Conservation (phyloP, 2,888 invertebrate genomes). For the Girardia tigrina region DNA sequence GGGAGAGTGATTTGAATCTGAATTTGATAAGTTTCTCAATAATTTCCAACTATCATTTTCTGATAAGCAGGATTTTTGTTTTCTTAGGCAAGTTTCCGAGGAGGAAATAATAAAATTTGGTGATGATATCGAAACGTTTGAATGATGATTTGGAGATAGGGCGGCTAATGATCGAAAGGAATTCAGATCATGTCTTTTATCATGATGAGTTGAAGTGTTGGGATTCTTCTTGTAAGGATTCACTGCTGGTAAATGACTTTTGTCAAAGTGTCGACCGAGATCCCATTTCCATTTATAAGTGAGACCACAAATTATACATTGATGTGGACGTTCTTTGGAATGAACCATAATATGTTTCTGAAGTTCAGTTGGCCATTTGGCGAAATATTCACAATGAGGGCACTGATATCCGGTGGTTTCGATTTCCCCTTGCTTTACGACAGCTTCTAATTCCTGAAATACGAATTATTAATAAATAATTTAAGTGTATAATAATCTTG, state of each 20-base stretch:
- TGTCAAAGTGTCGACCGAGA: constrained; percentile 48
- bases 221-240: constrained; percentile 44
- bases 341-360: constrained; percentile 48
- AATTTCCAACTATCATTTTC: constrained; percentile 5
- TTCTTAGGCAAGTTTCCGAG: neutral
- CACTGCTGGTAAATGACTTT: constrained; percentile 42
- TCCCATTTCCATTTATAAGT: constrained; percentile 50
- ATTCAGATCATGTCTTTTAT: neutral
- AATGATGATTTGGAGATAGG: neutral
- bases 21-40: neutral
- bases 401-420: constrained; percentile 40
- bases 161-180: neutral
- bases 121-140: neutral
- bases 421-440: neutral
- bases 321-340: constrained; percentile 45
- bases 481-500: too few relatives aligned
- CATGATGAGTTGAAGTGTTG: neutral
- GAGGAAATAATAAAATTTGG: constrained; percentile 8
- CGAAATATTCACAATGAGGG: constrained; percentile 46
- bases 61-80: neutral
- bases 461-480: too few relatives aligned
- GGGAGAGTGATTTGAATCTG: constrained; percentile 2
- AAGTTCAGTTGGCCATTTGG: constrained; percentile 47
- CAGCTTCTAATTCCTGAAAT: neutral
- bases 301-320: constrained; percentile 47